Conservation (phyloP, 2,888 invertebrate species). For the Nephrotoma appendiculata region DNA sequence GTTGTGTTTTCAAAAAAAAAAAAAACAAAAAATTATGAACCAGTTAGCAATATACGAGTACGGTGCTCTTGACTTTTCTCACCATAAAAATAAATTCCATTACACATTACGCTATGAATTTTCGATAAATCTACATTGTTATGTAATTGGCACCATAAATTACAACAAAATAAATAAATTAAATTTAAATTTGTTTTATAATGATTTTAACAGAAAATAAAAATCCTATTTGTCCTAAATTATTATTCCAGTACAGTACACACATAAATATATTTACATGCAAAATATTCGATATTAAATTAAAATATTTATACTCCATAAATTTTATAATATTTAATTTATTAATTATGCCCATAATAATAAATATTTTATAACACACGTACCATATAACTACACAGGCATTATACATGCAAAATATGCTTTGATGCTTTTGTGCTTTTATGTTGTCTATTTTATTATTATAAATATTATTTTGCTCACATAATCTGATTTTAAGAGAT, state of each 20-base stretch:
- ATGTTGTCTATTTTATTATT: background rate
- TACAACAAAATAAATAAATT: too few relatives aligned
- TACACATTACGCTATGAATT: too few relatives aligned
- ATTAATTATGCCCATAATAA: background rate
- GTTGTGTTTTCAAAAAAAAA: too few relatives aligned
- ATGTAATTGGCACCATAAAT: too few relatives aligned
- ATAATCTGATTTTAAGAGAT: background rate
- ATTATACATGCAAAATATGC: background rate
- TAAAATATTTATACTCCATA: background rate
- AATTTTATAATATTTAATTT: background rate
- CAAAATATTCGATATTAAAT: background rate
- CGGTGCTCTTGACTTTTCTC: too few relatives aligned
- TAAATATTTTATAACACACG: background rate
- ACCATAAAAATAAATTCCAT: too few relatives aligned
- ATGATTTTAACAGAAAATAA: background rate
- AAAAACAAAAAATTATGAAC: too few relatives aligned
- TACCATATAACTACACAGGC: background rate
- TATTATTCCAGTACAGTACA: background rate
- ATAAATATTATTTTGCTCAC: background rate
- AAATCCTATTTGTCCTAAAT: background rate
- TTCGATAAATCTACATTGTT: too few relatives aligned
- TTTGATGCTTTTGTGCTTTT: background rate
- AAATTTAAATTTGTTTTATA: too few relatives aligned
- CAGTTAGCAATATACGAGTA: too few relatives aligned
- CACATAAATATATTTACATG: background rate